Evolutionary conservation across 2,797 vertebrate species (phyloP), one percentile per base, ranked within the genome.

Genomic region (Zenarchopterus dispar): DNA sequence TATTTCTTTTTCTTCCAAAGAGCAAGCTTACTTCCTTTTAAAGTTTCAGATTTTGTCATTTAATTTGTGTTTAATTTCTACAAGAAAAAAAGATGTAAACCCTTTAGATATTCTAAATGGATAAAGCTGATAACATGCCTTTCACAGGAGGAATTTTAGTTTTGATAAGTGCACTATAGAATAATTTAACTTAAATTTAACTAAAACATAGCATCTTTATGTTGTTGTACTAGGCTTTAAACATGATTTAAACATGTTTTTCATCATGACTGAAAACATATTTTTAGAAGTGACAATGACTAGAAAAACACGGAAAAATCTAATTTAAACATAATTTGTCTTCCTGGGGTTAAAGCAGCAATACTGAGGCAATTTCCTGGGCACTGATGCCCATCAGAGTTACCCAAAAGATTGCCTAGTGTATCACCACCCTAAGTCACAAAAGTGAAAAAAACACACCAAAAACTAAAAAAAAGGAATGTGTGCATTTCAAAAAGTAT

Each of bases 361-460:
- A 84, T 68, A 74, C 78, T 44, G 63, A 84, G 75, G 61, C 67
- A 73, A 57, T 78, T 72, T 58, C 42, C 56, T 78, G 67, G 70
- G 47, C 77, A 73, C 67, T 55, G 23, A 75, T 80, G 69, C 57
- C 61, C 70, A 74, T 77, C 22, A 73, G 48, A 80, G 58, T 69
- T 62, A 16, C 56, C 64, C 67, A 74, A 86, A 81, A 70, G 23
- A 69, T 7, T 85, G 67, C 74, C 56, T 70, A 78, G 67, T 83
- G 66, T 70, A 77, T 62, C 70, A 81, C 60, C 41, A 53, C 67
- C 48, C 62, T 75, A 80, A 44, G 6, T 57, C 18, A 26, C 50
- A 19, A 45, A 48, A 6, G 16, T 43, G n/a, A 11, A 52, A 57
- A n/a, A 56, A 24, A 49, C 0, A n/a, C 8, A 18, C 10, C 6